phyloP scores from a whole-genome alignment of 2,797 vertebrate genomes.

The Molossus molossus region DNA sequence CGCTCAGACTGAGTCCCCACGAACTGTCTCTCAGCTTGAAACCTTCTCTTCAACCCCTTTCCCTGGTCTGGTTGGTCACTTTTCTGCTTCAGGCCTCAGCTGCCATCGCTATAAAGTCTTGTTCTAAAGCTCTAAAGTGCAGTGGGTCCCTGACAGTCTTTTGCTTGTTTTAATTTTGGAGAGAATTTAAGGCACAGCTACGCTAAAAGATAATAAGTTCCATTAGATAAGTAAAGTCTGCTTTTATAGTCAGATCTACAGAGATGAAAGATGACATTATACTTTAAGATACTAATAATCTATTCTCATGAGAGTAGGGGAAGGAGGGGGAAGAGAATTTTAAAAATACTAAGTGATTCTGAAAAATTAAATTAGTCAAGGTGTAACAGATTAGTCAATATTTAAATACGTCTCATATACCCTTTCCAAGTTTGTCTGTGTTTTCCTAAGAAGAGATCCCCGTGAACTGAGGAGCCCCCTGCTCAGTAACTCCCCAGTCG shows the following conservation, averaged over 20 bases:
- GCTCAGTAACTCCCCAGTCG: not conserved
- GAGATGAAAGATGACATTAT: not conserved
- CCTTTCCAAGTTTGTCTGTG: conserved; percentile 49
- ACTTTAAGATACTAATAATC: conserved; percentile 45
- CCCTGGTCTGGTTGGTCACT: not conserved
- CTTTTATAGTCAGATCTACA: conserved; percentile 31
- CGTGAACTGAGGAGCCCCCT: not conserved
- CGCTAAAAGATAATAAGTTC: not conserved
- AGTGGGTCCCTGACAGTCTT: not conserved
- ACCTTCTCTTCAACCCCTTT: not conserved
- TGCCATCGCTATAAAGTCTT: conserved; percentile 12
- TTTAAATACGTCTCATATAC: not conserved
- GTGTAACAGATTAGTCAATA: conserved; percentile 38
- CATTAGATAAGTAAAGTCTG: not conserved
- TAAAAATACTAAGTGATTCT: conserved; percentile 51
- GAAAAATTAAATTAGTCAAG: conserved; percentile 18
- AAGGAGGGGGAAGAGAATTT: not conserved
- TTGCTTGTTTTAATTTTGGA: conserved; percentile 5
- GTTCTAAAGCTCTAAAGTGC: not conserved
- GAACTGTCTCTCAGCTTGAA: not conserved
- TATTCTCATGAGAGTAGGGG: not conserved
- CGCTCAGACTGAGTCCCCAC: not conserved
- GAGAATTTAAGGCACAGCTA: conserved; percentile 49
- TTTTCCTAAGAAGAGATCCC: conserved; percentile 44
- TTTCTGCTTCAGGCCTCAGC: not conserved